Conservation (phyloP, 2,888 invertebrate genomes). For the Mimumesa dahlbomi region DNA sequence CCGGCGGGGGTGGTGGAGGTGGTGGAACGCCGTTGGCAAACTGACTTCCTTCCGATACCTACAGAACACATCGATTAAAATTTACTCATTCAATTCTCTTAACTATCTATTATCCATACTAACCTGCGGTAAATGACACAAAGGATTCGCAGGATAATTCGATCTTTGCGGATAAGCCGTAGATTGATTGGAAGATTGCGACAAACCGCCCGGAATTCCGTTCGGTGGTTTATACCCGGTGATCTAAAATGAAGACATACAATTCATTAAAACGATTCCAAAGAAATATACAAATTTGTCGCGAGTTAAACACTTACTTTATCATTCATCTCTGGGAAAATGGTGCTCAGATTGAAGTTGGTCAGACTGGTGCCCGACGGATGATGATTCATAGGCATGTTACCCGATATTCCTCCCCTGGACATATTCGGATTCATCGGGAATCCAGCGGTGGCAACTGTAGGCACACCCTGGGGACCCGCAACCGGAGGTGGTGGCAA, state of each 20-base stretch:
- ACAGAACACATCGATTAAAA: no score
- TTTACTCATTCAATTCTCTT: background rate
- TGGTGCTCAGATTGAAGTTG: slow-evolving; percentile 91
- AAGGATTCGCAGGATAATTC: slow-evolving; percentile 73
- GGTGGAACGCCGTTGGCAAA: slow-evolving; percentile 70
- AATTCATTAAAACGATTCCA: background rate
- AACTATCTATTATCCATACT: slow-evolving; percentile 25
- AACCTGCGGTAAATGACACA: slow-evolving; percentile 77
- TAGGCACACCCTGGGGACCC: slow-evolving; percentile 59
- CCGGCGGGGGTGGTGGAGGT: slow-evolving; percentile 63
- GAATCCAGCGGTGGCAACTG: slow-evolving; percentile 59
- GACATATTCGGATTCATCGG: slow-evolving; percentile 66
- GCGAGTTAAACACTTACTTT: no score
- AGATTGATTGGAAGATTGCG: slow-evolving; percentile 74
- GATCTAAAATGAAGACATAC: slow-evolving; percentile 63
- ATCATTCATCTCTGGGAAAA: slow-evolving; percentile 91
- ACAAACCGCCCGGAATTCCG: slow-evolving; percentile 70
- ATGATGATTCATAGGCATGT: slow-evolving; percentile 76
- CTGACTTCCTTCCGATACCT: slow-evolving; percentile 72
- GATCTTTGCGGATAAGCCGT: slow-evolving; percentile 73
- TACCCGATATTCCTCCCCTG: slow-evolving; percentile 65
- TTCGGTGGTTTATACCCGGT: slow-evolving; percentile 77
- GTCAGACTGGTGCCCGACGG: slow-evolving; percentile 83
- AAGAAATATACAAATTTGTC: background rate
- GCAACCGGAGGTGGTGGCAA: slow-evolving; percentile 54